Base-by-base conservation (phyloP, 2,797 vertebrate species). In the Sarcoramphus papa region DNA sequence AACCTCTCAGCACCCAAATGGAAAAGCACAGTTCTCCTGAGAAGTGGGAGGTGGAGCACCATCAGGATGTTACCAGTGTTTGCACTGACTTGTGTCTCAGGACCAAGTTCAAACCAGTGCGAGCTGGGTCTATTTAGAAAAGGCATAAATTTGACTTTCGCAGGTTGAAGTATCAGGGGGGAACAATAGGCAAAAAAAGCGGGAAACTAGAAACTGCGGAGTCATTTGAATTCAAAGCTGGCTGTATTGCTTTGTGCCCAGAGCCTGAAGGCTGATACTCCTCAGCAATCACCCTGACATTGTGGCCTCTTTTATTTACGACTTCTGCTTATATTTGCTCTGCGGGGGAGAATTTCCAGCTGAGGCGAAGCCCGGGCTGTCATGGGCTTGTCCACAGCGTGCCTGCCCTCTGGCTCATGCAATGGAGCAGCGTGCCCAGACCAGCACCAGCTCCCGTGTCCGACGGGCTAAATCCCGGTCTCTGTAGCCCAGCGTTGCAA, bases 371-470 rank as follows among this genome's bases (percentile, higher is more conserved):
- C 25, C 62, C 4, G 3, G 37, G 27, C 54, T 84, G 12, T 31
- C 62, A 54, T 2, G 6, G 53, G 23, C 24, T 43, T 60, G 33
- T 33, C n/a, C 33, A n/a, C 10, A n/a, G 28, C 0, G 0, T 63
- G 37, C 13, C 13, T 35, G 12, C 5, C 27, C 53, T 70, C 40
- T 43, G 48, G 30, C 14, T 45, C 13, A 4, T 16, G 64, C 0
- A 4, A 54, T 14, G 12, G 56, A 81, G 24, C 28, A 43, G 12
- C 2, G 2, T 57, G 18, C 35, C 43, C 2, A 2, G 51, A 82
- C 10, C 59, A 51, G 54, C 0, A 0, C 43, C 5, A 2, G 7
- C 41, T 87, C n/a, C 81, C 0, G 0, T 1, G 0, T 47, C 67
- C 5, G 1, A 23, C 1, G 12, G 37, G 69, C 27, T 68, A 65